Evolutionary conservation across 2,888 invertebrate species (phyloP).

Genomic region (Punctoribates punctum): DNA sequence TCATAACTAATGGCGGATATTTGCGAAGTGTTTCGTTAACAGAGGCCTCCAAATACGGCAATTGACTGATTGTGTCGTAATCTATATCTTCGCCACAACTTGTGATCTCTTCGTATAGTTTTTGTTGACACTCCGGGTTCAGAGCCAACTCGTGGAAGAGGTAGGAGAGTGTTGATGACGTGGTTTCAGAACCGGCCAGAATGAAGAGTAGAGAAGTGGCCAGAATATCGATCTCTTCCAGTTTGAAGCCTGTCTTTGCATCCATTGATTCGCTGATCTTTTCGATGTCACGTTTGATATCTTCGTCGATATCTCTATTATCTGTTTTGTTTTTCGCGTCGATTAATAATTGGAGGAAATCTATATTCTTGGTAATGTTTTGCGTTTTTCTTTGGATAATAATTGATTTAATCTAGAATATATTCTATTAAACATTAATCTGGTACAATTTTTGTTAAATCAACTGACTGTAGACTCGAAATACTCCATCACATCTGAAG

Average conservation of each 20-base stretch:
- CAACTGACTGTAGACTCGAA: no score
- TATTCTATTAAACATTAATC: no score
- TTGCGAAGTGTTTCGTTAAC: constrained; percentile 43
- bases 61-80: constrained; percentile 10
- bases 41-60: constrained; percentile 42
- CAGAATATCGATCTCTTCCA: constrained; percentile 4
- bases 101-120: constrained; percentile 57
- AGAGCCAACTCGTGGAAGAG: background rate
- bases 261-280: background rate
- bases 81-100: constrained; percentile 39
- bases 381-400: constrained; percentile 54
- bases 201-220: background rate
- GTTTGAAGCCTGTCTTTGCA: background rate
- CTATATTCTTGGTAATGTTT: constrained; percentile 56
- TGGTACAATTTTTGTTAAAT: no score
- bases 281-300: background rate
- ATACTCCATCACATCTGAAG: no score
- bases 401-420: no score
- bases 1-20: constrained; percentile 27
- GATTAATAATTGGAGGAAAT: constrained; percentile 60
- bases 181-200: constrained; percentile 24
- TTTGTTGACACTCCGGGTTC: constrained; percentile 55
- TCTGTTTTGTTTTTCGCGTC: constrained; percentile 55
- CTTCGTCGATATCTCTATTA: background rate
- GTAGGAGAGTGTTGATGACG: background rate